phyloP scores from a whole-genome alignment of 1,140 invertebrate genomes.

The Epicauta chinensis region DNA sequence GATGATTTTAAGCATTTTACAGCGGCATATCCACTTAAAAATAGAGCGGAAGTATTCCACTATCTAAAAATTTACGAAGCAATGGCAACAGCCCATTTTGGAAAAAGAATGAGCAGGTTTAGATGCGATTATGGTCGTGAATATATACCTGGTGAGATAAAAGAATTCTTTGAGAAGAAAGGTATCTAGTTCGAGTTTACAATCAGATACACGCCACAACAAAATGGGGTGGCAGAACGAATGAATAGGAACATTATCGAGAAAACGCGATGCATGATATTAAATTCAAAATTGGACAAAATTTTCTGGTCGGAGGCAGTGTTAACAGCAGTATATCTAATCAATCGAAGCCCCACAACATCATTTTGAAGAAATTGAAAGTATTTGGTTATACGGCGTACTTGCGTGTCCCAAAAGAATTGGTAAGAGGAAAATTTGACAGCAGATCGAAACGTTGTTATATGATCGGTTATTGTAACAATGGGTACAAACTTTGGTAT shows the following conservation, averaged over 20 bases:
- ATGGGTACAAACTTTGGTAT: slow-evolving; percentile 5
- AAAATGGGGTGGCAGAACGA: slow-evolving; percentile 44
- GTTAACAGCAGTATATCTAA: slow-evolving; percentile 20
- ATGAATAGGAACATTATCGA: slow-evolving; percentile 41
- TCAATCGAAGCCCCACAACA: slow-evolving; percentile 21
- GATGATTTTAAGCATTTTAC: slow-evolving; percentile 40
- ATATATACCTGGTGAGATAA: slow-evolving; percentile 17
- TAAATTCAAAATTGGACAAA: slow-evolving; percentile 32
- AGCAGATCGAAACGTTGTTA: background rate
- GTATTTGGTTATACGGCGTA: slow-evolving; percentile 37
- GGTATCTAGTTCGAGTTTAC: slow-evolving; percentile 31
- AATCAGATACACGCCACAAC: slow-evolving; percentile 39
- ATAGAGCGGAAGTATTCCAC: slow-evolving; percentile 34
- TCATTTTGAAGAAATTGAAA: slow-evolving; percentile 24
- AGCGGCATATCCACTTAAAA: slow-evolving; percentile 35
- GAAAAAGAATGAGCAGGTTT: slow-evolving; percentile 13
- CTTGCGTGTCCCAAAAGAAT: slow-evolving; percentile 25
- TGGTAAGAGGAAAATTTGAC: slow-evolving; percentile 19
- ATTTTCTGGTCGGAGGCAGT: slow-evolving; percentile 43
- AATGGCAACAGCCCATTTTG: slow-evolving; percentile 12
- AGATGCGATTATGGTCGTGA: slow-evolving; percentile 24
- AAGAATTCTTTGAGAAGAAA: slow-evolving; percentile 10
- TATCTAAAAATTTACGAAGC: slow-evolving; percentile 28
- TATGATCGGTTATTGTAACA: slow-evolving; percentile 3
- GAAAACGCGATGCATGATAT: slow-evolving; percentile 37